phyloP scores from a whole-genome alignment of 1,140 invertebrate species.

The Drosophila kanapiae region DNA sequence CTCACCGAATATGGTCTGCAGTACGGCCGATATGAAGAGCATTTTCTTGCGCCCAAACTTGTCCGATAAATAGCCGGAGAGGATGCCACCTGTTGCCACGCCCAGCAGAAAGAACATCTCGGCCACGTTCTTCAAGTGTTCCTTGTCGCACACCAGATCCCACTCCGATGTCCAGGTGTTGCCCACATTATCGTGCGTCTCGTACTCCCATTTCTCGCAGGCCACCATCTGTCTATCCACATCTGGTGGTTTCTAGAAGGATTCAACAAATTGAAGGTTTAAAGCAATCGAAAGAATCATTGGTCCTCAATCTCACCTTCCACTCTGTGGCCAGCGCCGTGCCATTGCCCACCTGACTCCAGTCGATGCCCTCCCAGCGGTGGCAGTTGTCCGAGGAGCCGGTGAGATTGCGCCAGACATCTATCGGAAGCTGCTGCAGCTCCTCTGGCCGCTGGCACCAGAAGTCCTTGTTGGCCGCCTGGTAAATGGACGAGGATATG shows the following conservation, averaged over 20 bases:
- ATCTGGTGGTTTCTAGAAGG: slow-evolving; percentile 39
- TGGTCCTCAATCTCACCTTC: slow-evolving; percentile 42
- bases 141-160: slow-evolving; percentile 88
- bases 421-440: slow-evolving; percentile 86
- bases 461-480: slow-evolving; percentile 87
- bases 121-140: slow-evolving; percentile 88
- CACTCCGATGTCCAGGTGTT: slow-evolving; percentile 89
- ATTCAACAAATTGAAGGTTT: background rate
- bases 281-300: too few species aligned
- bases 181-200: slow-evolving; percentile 87
- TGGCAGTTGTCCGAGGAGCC: slow-evolving; percentile 86
- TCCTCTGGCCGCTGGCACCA: slow-evolving; percentile 88
- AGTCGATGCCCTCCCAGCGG: slow-evolving; percentile 78
- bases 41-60: slow-evolving; percentile 91
- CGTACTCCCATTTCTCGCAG: slow-evolving; percentile 90
- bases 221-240: slow-evolving; percentile 52
- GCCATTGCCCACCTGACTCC: slow-evolving; percentile 58
- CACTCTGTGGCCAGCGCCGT: slow-evolving; percentile 34
- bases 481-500: slow-evolving; percentile 90
- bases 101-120: slow-evolving; percentile 90
- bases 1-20: slow-evolving; percentile 89
- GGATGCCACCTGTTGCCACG: slow-evolving; percentile 89
- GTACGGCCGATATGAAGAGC: slow-evolving; percentile 89
- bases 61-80: slow-evolving; percentile 90
- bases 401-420: slow-evolving; percentile 88